Conservation (phyloP, 37 sponge, comb jelly and placozoan genomes). For the Diacarnus erythraeanus region DNA sequence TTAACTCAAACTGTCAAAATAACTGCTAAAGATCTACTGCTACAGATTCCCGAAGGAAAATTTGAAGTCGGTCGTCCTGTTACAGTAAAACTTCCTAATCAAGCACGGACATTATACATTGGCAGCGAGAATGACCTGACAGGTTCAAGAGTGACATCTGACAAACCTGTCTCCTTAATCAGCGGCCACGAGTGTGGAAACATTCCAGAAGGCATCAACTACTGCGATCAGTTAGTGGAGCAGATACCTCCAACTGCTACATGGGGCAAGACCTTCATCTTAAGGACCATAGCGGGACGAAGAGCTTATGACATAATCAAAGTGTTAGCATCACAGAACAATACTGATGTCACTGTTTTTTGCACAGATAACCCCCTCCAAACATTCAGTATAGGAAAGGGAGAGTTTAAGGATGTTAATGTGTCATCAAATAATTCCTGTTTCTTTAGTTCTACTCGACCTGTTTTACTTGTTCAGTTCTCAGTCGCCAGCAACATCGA, state of each 20-base stretch:
- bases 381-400: neutral
- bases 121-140: slow-evolving; percentile 28
- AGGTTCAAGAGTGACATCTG: slow-evolving; percentile 37
- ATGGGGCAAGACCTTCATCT: slow-evolving; percentile 53
- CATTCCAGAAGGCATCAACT: slow-evolving; percentile 16
- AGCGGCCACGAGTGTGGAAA: slow-evolving; percentile 55
- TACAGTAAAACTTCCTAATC: neutral
- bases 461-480: slow-evolving; percentile 46
- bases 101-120: slow-evolving; percentile 24
- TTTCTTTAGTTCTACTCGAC: slow-evolving; percentile 17
- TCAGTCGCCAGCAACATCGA: slow-evolving; percentile 43
- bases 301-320: slow-evolving; percentile 19
- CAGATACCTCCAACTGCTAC: slow-evolving; percentile 52
- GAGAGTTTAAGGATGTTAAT: slow-evolving; percentile 1
- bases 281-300: neutral
- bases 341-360: slow-evolving; percentile 11
- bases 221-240: slow-evolving; percentile 44
- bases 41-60: neutral
- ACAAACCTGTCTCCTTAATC: slow-evolving; percentile 41
- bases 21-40: slow-evolving; percentile 1
- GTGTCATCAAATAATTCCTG: slow-evolving; percentile 14
- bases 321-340: slow-evolving; percentile 28
- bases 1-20: slow-evolving; percentile 23
- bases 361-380: neutral
- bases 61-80: neutral